Base-by-base conservation (phyloP, 2,888 invertebrate species). In the Acleris sparsana region DNA sequence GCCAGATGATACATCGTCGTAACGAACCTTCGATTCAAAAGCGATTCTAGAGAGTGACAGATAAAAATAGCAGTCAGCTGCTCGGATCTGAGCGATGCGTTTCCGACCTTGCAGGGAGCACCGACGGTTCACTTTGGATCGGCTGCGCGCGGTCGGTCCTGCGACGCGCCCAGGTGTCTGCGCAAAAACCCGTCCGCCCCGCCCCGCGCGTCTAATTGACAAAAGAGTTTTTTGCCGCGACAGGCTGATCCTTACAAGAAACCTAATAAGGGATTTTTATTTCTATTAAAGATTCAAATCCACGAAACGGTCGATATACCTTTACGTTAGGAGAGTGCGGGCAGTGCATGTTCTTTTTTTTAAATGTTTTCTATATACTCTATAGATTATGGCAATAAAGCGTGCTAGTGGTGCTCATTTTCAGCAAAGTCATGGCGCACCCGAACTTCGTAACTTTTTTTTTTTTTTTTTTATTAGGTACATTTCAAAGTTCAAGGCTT, bases 151-250 rank as follows among this genome's bases (percentile, higher is more conserved):
- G n/a, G 33, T 5, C 18, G 11, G 33, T 17, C 33, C 55, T 16
- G 43, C 5, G 55, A 22, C 11, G 39, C 17, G 65, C 39, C 63
- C 66, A 66, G 66, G 66, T 66, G 66, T 33, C 52, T 11, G 46
- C 46, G 66, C 66, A 66, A 66, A 66, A 66, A 66, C 66, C 61
- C 46, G 61, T 66, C 66, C 52, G 55, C 18, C 25, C 55, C 60
- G 29, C 44, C 53, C 20, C 16, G 20, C 43, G 0, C 52, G 43
- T 65, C n/a, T n/a, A 66, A 66, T 62, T 66, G 56, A 66, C 66
- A 62, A 61, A 66, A 62, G 56, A 49, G 20, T 51, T 61, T 62
- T 66, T 66, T 56, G 29, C 22, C 56, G 20, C 18, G 52, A 20
- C 25, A 43, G 25, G 46, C 48, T 46, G 49, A 43, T 56, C 25